These are phyloP conservation scores for Corapipo altera DNA, from an alignment of 2,113 vertebrate genomes.

Conservation along the genomic window DNA sequence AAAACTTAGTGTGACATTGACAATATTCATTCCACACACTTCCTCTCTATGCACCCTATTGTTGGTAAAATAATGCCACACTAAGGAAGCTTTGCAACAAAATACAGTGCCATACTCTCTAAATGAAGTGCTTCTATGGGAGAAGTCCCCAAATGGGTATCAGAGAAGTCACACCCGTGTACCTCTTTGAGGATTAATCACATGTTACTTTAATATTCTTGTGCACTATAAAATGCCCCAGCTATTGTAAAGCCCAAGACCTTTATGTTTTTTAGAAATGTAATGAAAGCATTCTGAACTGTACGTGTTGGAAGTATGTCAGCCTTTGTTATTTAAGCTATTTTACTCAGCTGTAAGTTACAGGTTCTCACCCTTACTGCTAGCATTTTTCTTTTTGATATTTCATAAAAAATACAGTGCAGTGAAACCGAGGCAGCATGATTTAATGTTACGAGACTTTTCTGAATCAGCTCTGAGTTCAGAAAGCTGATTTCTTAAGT, in stretches of 20 bases:
- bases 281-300: neutral
- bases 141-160: neutral
- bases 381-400: neutral
- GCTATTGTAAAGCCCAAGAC: neutral
- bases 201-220: neutral
- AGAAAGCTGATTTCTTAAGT: neutral
- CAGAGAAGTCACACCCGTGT: neutral
- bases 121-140: neutral
- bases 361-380: neutral
- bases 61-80: neutral
- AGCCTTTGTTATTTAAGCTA: neutral
- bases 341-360: neutral
- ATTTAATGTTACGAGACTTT: neutral
- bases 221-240: neutral
- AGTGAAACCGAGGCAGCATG: neutral
- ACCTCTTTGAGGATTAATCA: neutral
- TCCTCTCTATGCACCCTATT: neutral
- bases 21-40: fast-evolving
- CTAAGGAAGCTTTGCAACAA: neutral
- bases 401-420: neutral
- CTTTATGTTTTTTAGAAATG: neutral
- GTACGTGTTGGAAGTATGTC: fast-evolving
- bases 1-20: neutral
- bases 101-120: neutral
- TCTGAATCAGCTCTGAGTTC: neutral